Evolutionary conservation across 2,888 invertebrate genomes (phyloP).

Genomic region (Campoletis raptor): DNA sequence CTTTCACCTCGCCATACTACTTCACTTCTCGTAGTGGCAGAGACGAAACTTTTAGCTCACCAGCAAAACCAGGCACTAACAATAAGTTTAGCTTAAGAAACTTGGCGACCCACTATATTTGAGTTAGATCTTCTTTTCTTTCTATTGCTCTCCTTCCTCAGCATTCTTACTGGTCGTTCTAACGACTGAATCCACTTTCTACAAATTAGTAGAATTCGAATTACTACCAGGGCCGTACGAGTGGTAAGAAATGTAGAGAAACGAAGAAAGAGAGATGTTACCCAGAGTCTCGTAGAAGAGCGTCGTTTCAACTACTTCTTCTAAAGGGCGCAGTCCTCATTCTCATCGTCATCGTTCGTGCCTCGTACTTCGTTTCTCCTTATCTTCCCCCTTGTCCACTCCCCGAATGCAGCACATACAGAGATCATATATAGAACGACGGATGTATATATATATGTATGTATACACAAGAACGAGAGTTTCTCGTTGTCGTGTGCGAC

Average conservation of each 20-base stretch:
- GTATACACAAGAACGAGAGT: conserved; percentile 26
- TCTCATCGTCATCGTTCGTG: conserved; percentile 40
- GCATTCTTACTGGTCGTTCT: conserved; percentile 23
- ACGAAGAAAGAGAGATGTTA: background rate
- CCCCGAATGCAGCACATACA: conserved; percentile 22
- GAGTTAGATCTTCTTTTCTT: conserved; percentile 59
- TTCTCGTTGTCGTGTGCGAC: conserved; percentile 57
- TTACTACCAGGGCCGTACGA: conserved; percentile 46
- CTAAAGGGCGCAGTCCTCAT: conserved; percentile 36
- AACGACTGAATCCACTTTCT: conserved; percentile 64
- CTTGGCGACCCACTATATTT: conserved; percentile 69
- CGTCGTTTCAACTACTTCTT: conserved; percentile 46
- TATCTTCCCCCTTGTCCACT: conserved; percentile 20
- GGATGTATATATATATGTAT: conserved; percentile 11
- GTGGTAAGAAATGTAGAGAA: conserved; percentile 7
- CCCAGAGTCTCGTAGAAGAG: conserved; percentile 43
- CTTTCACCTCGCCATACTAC: conserved; percentile 46
- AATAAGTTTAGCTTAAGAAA: conserved; percentile 71
- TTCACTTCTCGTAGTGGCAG: conserved; percentile 50
- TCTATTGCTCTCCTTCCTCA: conserved; percentile 33
- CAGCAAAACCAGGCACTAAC: conserved; percentile 65
- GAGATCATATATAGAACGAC: conserved; percentile 35
- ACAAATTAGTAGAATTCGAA: conserved; percentile 68
- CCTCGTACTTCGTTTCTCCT: conserved; percentile 50
- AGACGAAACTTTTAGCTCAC: conserved; percentile 64